Evolutionary conservation across 1,140 invertebrate species (phyloP), one percentile per base, ranked within the genome.

Genomic region (Musca domestica): DNA sequence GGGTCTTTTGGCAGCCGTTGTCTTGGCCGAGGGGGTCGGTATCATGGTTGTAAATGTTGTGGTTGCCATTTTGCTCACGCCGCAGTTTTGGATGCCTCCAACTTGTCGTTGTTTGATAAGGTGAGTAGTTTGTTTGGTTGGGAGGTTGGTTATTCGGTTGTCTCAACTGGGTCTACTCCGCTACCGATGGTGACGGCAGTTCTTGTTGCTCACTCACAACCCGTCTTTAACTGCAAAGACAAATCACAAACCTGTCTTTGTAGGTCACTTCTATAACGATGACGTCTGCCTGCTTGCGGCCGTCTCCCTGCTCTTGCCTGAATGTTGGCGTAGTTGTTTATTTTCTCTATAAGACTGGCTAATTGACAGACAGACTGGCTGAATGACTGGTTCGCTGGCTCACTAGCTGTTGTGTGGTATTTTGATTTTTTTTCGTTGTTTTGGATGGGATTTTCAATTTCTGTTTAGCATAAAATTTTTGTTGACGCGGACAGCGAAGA

Each of bases 171-270:
- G 46, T 67, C 54, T 61, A 34, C n/a, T n/a, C n/a, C n/a, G 61
- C 41, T 65, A 4, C 23, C n/a, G n/a, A n/a, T 58, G 3, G 54
- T 58, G 47, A 51, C 30, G 47, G 47, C 56, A 27, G 54, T 68
- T 56, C 58, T 56, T 41, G 34, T 48, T 49, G 49, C 48, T 64
- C 15, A 19, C 17, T 23, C 20, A 25, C 27, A 34, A 9, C 3
- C n/a, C 47, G 23, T 30, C 54, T 17, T n/a, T 30, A 25, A 30
- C 48, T 51, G 48, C 52, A 52, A 64, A 66, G 20, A 54, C 47
- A 66, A 69, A 47, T 63, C 65, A 64, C 22, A 78, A 80, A 80
- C 77, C 74, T 73, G 77, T 80, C 77, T 80, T 80, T 80, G 75
- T 80, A 79, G 77, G 77, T 80, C 77, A 80, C 77, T 77, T 75